These are phyloP conservation scores for Leucophenga varia DNA, from an alignment of 1,140 invertebrate species.

Conservation along the genomic window DNA sequence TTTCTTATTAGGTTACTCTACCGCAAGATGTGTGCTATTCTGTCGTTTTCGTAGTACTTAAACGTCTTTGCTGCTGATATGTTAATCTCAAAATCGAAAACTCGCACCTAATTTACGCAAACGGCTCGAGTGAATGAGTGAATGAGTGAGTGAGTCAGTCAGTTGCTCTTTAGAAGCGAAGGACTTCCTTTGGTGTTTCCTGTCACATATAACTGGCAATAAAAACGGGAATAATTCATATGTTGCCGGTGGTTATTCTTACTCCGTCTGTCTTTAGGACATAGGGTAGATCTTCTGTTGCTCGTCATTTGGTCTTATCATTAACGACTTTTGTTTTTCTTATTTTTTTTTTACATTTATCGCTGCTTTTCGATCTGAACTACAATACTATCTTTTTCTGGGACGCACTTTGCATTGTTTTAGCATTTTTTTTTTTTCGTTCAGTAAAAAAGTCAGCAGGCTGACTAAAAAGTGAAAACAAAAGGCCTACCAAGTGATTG, in stretches of 20 bases:
- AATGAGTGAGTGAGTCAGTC: too few species aligned
- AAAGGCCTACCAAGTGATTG: slow-evolving; percentile 19
- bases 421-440: too few species aligned
- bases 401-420: too few species aligned
- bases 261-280: slow-evolving; percentile 21
- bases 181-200: too few species aligned
- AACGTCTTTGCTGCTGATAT: too few species aligned
- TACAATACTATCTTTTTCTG: too few species aligned
- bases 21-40: slow-evolving; percentile 22
- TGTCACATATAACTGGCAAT: slow-evolving; percentile 23
- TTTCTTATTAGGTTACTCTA: neutral
- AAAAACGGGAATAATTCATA: slow-evolving; percentile 25
- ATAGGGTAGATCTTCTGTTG: slow-evolving; percentile 2
- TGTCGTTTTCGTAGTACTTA: too few species aligned
- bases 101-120: slow-evolving; percentile 45
- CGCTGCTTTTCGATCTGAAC: slow-evolving; percentile 29
- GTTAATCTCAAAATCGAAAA: slow-evolving; percentile 50
- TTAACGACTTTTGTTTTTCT: slow-evolving; percentile 46
- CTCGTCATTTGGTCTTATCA: slow-evolving; percentile 49
- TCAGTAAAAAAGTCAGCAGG: neutral
- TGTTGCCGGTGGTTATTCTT: slow-evolving; percentile 7
- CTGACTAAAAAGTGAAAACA: slow-evolving; percentile 36
- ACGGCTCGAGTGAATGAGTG: slow-evolving; percentile 12
- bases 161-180: too few species aligned
- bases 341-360: slow-evolving; percentile 19